These are phyloP conservation scores for Petrophora chlorosata DNA, from an alignment of 2,888 invertebrate species.

Conservation along the genomic window DNA sequence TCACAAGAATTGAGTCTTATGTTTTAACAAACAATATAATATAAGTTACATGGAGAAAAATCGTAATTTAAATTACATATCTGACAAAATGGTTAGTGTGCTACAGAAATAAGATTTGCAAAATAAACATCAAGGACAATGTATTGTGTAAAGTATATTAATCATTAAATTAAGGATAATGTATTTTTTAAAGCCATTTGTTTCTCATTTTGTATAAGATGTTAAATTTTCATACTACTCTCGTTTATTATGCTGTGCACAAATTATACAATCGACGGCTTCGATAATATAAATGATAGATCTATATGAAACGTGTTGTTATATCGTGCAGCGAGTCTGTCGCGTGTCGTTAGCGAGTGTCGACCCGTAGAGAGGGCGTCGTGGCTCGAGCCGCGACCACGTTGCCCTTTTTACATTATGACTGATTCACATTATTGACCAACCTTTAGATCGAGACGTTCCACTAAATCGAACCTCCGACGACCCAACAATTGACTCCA, in stretches of 20 bases:
- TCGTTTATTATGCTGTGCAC: conserved; percentile 79
- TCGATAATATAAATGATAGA: conserved; percentile 65
- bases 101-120: conserved; percentile 78
- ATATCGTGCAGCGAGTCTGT: conserved; percentile 59
- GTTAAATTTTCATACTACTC: conserved; percentile 73
- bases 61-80: conserved; percentile 84
- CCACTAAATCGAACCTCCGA: conserved; percentile 1
- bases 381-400: background rate
- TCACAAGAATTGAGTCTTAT: conserved; percentile 53
- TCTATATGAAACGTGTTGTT: conserved; percentile 66
- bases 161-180: conserved; percentile 80
- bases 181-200: conserved; percentile 81
- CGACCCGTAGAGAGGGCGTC: conserved; percentile 23
- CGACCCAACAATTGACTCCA: conserved; percentile 6
- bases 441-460: background rate
- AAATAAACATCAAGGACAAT: conserved; percentile 78
- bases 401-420: background rate
- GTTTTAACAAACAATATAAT: conserved; percentile 56
- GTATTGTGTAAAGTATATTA: conserved; percentile 79
- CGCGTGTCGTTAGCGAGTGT: conserved; percentile 53
- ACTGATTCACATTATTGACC: conserved; percentile 6
- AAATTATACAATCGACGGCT: conserved; percentile 69
- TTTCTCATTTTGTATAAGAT: conserved; percentile 80
- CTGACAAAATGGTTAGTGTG: conserved; percentile 84
- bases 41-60: conserved; percentile 80